Evolutionary conservation across 2,888 invertebrate species (phyloP), one percentile per base, ranked within the genome.

Genomic region (Cactoblastis cactorum): DNA sequence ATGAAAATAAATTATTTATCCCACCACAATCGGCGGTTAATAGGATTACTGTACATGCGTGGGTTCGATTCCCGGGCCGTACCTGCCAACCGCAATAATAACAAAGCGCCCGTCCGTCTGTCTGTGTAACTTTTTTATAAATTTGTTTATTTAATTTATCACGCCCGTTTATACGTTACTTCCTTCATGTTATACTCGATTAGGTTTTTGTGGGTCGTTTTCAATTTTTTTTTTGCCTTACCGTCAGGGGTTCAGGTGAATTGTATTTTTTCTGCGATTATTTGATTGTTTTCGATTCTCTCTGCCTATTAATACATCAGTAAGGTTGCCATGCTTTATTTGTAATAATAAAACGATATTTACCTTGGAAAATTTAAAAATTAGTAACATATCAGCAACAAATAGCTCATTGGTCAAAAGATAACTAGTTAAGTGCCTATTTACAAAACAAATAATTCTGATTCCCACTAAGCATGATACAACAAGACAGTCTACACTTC

Each of bases 141-240:
- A 84, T 85, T 84, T 86, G 88, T 88, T 87, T 87, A 86, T 87
- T 86, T 87, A 87, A 87, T 87, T 87, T 83, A 86, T 77, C 83
- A 84, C 82, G 83, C 77, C 79, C 84, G 81, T 84, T 86, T 86
- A 85, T 83, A 77, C 72, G 83, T 77, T 75, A 85, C 85, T 85
- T 87, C 86, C 85, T 84, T 69, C 72, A 67, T 68, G 74, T 78
- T 83, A 81, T 76, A 79, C 73, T 71, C 84, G 80, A 84, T 87
- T 85, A 82, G 69, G 65, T 88, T 86, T 85, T 87, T 84, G 83
- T 84, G 80, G 80, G 78, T 66, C 70, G 68, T 71, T 69, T 74
- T 69, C 62, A 63, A 56, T 74, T 74, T 37, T 80, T n/a, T n/a
- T 74, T 80, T 79, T 73, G 69, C 55, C 43, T 52, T 49, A 63